Evolutionary conservation across 2,888 invertebrate genomes (phyloP).

Genomic region (Polydesmus complanatus): DNA sequence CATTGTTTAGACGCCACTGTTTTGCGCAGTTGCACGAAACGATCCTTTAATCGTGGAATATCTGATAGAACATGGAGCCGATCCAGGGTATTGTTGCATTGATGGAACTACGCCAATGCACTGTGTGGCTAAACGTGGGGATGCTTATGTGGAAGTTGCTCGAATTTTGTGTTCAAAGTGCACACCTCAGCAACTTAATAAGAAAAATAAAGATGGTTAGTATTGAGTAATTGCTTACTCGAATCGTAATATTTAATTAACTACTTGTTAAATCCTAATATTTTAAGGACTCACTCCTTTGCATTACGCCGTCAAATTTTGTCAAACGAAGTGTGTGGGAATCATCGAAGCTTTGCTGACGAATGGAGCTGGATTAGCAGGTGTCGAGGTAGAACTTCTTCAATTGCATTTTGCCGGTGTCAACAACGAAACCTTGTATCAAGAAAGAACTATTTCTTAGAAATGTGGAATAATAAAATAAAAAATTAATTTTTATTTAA

Average conservation of each 20-base stretch:
- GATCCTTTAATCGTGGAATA: not conserved
- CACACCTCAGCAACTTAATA: not conserved
- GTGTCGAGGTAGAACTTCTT: too few relatives aligned
- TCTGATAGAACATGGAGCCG: not conserved
- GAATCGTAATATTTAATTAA: too few relatives aligned
- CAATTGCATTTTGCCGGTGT: too few relatives aligned
- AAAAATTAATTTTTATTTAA: not conserved
- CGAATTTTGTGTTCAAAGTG: not conserved
- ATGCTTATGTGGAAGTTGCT: not conserved
- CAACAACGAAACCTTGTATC: too few relatives aligned
- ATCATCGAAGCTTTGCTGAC: not conserved
- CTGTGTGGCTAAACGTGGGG: not conserved
- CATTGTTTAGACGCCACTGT: not conserved
- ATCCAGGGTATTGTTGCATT: not conserved
- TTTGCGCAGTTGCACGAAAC: not conserved
- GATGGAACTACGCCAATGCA: not conserved
- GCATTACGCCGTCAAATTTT: not conserved
- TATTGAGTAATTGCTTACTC: not conserved
- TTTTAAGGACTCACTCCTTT: not conserved
- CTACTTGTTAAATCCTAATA: not conserved
- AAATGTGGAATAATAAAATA: too few relatives aligned
- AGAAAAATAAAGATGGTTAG: not conserved
- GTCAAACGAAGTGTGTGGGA: not conserved
- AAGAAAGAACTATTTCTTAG: too few relatives aligned
- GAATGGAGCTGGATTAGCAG: too few relatives aligned